A percentile compares a stretch with the other conserved stretches of the same genome.
Conservation (phyloP, 2,113 vertebrate genomes). For the Callionymus lyra region DNA sequence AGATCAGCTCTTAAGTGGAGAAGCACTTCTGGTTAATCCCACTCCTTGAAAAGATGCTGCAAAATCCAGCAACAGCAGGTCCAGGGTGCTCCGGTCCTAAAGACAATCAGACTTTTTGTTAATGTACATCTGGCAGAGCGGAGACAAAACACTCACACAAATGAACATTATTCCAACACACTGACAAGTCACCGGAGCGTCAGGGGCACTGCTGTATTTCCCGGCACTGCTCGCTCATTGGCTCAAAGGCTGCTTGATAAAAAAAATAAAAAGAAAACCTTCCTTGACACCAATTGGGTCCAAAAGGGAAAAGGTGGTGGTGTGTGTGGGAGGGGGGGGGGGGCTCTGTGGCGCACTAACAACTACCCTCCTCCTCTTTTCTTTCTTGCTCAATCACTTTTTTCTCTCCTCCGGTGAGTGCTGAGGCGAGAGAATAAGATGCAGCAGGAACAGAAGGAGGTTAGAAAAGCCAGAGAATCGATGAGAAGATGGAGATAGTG, state of each 20-base stretch:
- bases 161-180: constrained; percentile 48
- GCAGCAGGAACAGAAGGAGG: constrained; percentile 17
- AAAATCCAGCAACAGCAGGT: constrained; percentile 6
- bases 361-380: constrained; percentile 45
- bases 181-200: constrained; percentile 45
- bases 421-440: constrained; percentile 56
- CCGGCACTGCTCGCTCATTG: constrained; percentile 62
- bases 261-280: constrained; percentile 49
- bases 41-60: constrained; percentile 29
- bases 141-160: constrained; percentile 25
- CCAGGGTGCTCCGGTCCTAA: constrained; percentile 12
- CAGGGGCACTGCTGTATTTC: constrained; percentile 65
- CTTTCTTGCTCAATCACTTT: constrained; percentile 41
- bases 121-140: constrained; percentile 21
- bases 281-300: constrained; percentile 46
- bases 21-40: constrained; percentile 30
- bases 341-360: constrained; percentile 48
- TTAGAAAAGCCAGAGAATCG: constrained; percentile 9
- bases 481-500: constrained; percentile 24
- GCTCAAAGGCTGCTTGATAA: constrained; percentile 50
- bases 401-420: constrained; percentile 13
- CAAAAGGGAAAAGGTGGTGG: not conserved
- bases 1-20: too few relatives aligned
- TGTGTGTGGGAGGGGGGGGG: constrained; percentile 1
- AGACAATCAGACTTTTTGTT: not conserved